Evolutionary conservation across 2,113 vertebrate species (phyloP).

Genomic region (Semicossyphus pulcher): DNA sequence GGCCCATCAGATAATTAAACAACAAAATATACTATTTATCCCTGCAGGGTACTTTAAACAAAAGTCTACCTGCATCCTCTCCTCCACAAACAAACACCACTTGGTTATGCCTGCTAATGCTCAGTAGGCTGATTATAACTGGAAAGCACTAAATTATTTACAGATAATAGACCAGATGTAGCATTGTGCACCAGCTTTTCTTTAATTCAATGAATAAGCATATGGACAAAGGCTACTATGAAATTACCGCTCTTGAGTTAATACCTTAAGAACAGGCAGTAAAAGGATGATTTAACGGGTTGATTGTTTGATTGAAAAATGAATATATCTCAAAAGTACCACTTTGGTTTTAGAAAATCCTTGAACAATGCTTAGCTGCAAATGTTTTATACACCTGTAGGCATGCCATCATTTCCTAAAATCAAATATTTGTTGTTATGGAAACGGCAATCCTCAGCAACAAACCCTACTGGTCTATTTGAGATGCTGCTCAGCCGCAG

Average conservation of each 20-base stretch:
- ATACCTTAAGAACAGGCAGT: neutral
- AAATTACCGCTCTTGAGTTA: neutral
- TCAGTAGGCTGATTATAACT: conserved; percentile 14
- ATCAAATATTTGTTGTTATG: conserved; percentile 41
- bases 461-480: neutral
- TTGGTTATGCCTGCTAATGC: conserved; percentile 22
- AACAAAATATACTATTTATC: conserved; percentile 14
- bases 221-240: neutral
- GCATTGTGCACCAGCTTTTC: conserved; percentile 32
- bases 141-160: conserved; percentile 53
- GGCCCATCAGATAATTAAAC: conserved; percentile 13
- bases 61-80: conserved; percentile 1
- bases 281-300: neutral
- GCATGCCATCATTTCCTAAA: neutral
- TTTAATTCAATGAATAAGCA: conserved; percentile 10
- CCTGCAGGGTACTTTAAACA: conserved; percentile 19
- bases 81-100: conserved; percentile 14
- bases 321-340: too few species aligned
- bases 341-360: too few species aligned
- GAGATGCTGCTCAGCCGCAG: conserved; percentile 1
- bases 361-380: neutral
- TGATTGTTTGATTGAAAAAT: neutral
- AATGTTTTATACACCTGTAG: neutral
- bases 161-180: conserved; percentile 19
- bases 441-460: conserved; percentile 14